A percentile compares a stretch with the other conserved stretches of the same genome.
Conservation (phyloP, 2,113 vertebrate species). For the Suncus etruscus region DNA sequence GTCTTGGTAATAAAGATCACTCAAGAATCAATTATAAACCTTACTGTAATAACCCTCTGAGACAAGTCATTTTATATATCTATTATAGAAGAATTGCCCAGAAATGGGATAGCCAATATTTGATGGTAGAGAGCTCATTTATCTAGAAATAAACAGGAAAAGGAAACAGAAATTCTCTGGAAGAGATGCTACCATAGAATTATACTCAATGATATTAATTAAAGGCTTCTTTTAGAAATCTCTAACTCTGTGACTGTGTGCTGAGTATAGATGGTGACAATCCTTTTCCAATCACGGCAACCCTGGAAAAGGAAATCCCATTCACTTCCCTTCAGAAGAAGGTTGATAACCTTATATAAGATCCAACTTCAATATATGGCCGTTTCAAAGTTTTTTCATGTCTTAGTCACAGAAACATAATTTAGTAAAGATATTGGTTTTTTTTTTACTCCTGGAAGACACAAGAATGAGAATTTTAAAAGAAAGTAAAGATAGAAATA, state of each 20-base stretch:
- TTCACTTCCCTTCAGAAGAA: background rate
- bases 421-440: background rate
- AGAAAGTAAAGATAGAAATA: background rate
- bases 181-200: background rate
- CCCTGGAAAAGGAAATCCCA: background rate
- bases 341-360: background rate
- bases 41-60: background rate
- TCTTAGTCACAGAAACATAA: background rate
- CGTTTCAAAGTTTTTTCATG: background rate
- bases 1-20: constrained; percentile 29
- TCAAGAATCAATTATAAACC: background rate
- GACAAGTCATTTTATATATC: background rate
- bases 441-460: background rate
- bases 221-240: constrained; percentile 1
- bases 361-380: background rate
- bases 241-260: background rate
- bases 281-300: background rate
- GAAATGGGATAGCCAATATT: background rate
- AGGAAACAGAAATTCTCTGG: background rate
- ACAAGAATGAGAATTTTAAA: background rate
- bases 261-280: background rate
- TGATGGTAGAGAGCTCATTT: background rate
- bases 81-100: background rate
- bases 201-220: background rate
- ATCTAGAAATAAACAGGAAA: constrained; percentile 1